Base-by-base conservation (phyloP, 2,888 invertebrate genomes). In the Caenorhabditis imperialis region DNA sequence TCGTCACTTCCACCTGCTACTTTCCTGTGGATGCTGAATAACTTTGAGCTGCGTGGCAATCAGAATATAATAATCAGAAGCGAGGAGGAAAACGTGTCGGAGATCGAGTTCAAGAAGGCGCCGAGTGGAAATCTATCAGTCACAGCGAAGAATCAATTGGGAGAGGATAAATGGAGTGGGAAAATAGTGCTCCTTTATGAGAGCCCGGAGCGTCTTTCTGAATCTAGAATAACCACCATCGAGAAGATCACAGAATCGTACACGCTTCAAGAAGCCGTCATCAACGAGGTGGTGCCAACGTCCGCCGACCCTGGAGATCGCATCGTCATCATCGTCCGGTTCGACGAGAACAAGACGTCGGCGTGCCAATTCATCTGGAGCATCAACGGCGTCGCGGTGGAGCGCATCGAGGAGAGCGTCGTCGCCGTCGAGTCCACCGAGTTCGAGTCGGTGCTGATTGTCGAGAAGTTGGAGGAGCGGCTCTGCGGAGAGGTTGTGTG, bases 11-110 rank as follows among this genome's bases (percentile, higher is more conserved):
- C 86, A 10, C 82, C 81, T 23, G 86, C 86, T 7, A 67, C 74
- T 7, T 86, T 85, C 69, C 75, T 77, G 8, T 86, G 86, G 86
- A 70, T 79, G 45, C 60, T 84, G 16, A 86, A 86, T 62, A 86
- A 85, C 44, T 86, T 86, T 37, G 85, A 85, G 45, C 25, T 82
- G 20, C 77, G 82, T 30, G 18, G 48, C 20, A 71, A 75, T 54
- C 57, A 42, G 27, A 80, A 79, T 47, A 73, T 78, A 4, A 54
- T 61, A 16, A 81, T 84, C 33, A 60, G 51, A 30, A 54, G 30
- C 25, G 53, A 55, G 3, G 78, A 72, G 23, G 62, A 70, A 33
- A 84, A 85, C 47, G 38, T 44, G 20, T 77, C 81, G 7, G 73
- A 79, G 63, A 69, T 81, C 8, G 72, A 69, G 20, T 77, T 85